A percentile compares a stretch with the other conserved stretches of the same genome.
These are phyloP conservation scores for Ciconia stormi DNA, from an alignment of 2,113 vertebrate species.

Conservation along the genomic window DNA sequence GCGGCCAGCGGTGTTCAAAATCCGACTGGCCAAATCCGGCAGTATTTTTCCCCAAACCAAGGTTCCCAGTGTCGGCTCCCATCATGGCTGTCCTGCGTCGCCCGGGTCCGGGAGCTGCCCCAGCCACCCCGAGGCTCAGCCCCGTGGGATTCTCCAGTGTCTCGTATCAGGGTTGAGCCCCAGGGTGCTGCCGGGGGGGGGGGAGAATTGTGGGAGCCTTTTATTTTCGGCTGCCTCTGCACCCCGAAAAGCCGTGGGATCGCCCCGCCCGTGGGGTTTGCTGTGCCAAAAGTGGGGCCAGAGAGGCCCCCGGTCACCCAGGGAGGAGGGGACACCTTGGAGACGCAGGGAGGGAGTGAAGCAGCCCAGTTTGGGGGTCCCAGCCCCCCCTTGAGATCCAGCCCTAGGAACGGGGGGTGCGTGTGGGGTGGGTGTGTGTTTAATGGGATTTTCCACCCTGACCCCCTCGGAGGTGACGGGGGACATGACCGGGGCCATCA, in stretches of 20 bases:
- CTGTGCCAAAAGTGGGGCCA: background rate
- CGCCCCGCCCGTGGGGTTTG: background rate
- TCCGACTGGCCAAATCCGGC: conserved; percentile 77
- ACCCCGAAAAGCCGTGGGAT: background rate
- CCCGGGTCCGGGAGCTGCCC: background rate
- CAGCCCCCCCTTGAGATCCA: background rate
- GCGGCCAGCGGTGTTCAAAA: background rate
- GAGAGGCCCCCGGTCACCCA: too few relatives aligned
- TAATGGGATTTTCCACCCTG: background rate
- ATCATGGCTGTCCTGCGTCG: too few relatives aligned
- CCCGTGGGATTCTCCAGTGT: background rate
- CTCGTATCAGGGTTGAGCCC: background rate
- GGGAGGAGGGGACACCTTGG: background rate
- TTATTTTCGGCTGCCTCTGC: background rate
- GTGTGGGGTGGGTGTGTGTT: too few relatives aligned
- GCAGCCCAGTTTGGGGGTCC: background rate
- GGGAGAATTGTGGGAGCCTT: background rate
- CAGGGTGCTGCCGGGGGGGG: background rate
- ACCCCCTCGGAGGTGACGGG: background rate
- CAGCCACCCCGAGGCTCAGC: background rate
- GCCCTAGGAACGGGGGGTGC: background rate
- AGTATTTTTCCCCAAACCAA: conserved; percentile 32
- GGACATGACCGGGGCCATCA: background rate
- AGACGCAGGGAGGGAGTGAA: background rate
- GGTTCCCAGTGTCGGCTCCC: background rate